Base-by-base conservation (phyloP, 2,888 invertebrate genomes). In the Stratiomys singularior region DNA sequence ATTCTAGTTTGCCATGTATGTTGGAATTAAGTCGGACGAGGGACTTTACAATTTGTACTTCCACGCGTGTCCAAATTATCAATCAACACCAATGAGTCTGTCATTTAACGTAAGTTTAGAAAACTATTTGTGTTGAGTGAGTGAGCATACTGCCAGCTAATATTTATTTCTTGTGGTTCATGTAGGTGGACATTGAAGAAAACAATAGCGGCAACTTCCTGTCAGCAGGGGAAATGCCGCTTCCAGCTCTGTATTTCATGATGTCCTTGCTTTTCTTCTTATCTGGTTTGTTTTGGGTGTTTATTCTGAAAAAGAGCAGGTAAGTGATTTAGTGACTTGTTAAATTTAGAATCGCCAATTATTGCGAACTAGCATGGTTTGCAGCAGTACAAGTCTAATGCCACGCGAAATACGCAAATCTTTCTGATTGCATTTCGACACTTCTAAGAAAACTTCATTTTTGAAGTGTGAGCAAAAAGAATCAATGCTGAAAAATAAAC, bases 151-250 rank as follows among this genome's bases (percentile, higher is more conserved):
- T 28, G 18, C 37, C 27, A n/a, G 30, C 18, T 1, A 44, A 18
- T 1, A 15, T 18, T 13, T 72, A 72, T 47, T 28, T 15, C 23
- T 25, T n/a, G 15, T 27, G n/a, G 4, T n/a, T 64, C 23, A 11
- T 76, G 4, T 85, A 96, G 96, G 91, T 97, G 81, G 92, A 94
- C 85, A 94, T 99, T 80, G 93, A 93, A 82, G 97, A 97, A 85
- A 94, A 93, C 83, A 96, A 97, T 84, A 90, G 90, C 72, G 92
- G 92, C 46, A 97, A 95, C 85, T 98, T 92, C 84, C 88, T 99
- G 46, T 97, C 98, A 1, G 98, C 98, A 0, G 98, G 98, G 0
- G 97, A 98, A 88, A 97, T 98, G 92, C 98, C 98, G 0, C 88
- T 98, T 44, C 99, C 99, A 0, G 92, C 94, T 0, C 88, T 99